Evolutionary conservation across 2,113 vertebrate genomes (phyloP).

Genomic region (Chauna torquata): DNA sequence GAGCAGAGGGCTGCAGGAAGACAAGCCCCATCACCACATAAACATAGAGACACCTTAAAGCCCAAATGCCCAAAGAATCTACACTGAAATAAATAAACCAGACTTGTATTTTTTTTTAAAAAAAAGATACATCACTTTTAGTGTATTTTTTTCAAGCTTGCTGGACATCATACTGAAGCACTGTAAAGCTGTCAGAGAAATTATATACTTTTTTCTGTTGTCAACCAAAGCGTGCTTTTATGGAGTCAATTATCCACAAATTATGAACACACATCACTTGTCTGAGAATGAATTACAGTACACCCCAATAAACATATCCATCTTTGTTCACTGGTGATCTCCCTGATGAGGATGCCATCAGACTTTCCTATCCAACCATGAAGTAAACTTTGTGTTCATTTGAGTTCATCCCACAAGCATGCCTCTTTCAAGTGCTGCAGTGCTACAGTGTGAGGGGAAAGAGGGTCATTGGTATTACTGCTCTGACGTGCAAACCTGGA

Average conservation of each 20-base stretch:
- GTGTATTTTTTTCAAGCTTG: slow-evolving; percentile 27
- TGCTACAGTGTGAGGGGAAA: background rate
- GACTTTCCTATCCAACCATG: background rate
- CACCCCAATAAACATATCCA: slow-evolving; percentile 21
- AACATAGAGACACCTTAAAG: background rate
- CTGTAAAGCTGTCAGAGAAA: slow-evolving; percentile 52
- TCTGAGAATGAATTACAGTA: slow-evolving; percentile 40
- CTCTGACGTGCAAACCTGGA: slow-evolving; percentile 52
- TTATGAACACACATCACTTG: slow-evolving; percentile 43
- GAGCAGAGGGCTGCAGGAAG: background rate
- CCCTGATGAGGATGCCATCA: background rate
- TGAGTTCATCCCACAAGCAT: background rate
- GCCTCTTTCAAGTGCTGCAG: background rate
- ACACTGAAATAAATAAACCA: slow-evolving; percentile 7
- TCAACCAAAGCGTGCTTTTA: slow-evolving; percentile 55
- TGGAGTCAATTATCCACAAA: slow-evolving; percentile 46
- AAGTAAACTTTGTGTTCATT: background rate
- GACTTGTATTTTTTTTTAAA: background rate
- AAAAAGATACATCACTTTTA: background rate
- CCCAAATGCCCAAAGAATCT: background rate
- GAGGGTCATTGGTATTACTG: background rate
- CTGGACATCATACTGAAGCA: slow-evolving; percentile 32
- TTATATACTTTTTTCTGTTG: background rate
- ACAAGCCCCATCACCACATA: background rate
- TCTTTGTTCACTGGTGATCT: background rate